phyloP scores from a whole-genome alignment of 2,113 vertebrate genomes.

The Cottus gobio region DNA sequence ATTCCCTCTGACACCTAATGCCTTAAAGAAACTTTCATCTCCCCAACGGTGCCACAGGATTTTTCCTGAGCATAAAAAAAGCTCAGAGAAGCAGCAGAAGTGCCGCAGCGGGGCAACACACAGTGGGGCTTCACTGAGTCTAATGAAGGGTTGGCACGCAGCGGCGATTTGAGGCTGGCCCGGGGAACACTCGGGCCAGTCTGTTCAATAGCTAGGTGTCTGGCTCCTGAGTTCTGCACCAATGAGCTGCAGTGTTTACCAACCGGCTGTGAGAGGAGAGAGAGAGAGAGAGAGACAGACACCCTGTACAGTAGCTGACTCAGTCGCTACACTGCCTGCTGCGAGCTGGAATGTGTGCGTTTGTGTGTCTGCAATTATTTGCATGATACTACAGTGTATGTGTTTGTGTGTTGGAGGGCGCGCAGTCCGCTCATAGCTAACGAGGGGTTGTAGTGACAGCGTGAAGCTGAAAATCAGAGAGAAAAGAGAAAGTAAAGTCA shows the following conservation, averaged over 20 bases:
- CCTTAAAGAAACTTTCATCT: constrained; percentile 76
- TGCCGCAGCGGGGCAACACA: constrained; percentile 53
- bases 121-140: constrained; percentile 68
- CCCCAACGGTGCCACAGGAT: constrained; percentile 54
- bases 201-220: constrained; percentile 74
- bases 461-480: constrained; percentile 15
- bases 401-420: background rate
- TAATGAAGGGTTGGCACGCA: constrained; percentile 80
- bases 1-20: constrained; percentile 75
- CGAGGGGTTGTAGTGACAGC: constrained; percentile 15
- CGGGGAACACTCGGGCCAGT: constrained; percentile 58
- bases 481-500: constrained; percentile 21
- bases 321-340: constrained; percentile 38
- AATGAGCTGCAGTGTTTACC: constrained; percentile 70
- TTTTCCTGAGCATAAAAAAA: constrained; percentile 55
- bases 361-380: constrained; percentile 32
- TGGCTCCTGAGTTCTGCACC: constrained; percentile 60
- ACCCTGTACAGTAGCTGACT: constrained; percentile 61
- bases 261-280: background rate
- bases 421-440: background rate
- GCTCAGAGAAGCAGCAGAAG: constrained; percentile 54
- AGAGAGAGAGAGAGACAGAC: constrained; percentile 33
- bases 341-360: constrained; percentile 33
- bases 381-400: constrained; percentile 27
- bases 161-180: constrained; percentile 53